These are phyloP conservation scores for Piezodorus guildinii DNA, from an alignment of 1,140 invertebrate genomes.

Conservation along the genomic window DNA sequence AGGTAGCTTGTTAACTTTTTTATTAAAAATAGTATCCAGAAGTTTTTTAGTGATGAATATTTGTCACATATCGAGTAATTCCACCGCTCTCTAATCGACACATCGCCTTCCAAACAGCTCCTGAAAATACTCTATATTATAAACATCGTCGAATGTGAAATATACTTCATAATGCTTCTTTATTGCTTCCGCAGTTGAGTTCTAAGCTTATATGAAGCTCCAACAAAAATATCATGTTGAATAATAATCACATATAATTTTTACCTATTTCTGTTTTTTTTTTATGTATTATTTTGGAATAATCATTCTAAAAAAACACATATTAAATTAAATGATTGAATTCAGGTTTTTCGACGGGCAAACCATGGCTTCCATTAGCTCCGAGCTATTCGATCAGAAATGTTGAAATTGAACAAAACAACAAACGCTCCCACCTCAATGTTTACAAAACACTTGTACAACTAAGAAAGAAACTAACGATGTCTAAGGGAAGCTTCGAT, in stretches of 20 bases:
- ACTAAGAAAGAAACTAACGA: constrained; percentile 1
- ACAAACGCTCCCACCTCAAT: constrained; percentile 5
- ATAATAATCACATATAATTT: neutral
- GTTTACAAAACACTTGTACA: constrained; percentile 13
- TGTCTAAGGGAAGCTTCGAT: neutral
- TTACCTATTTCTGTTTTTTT: neutral
- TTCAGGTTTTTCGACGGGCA: constrained; percentile 4
- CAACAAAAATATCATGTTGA: neutral
- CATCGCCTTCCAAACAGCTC: too few species aligned
- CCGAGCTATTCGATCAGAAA: neutral
- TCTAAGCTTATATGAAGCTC: neutral
- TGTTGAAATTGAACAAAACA: neutral
- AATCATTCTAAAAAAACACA: neutral
- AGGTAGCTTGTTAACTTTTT: too few species aligned
- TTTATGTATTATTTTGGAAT: neutral
- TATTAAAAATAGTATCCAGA: too few species aligned
- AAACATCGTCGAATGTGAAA: too few species aligned
- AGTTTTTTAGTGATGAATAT: too few species aligned
- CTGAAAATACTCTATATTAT: too few species aligned
- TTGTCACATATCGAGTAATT: too few species aligned
- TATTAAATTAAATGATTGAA: neutral
- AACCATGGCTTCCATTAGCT: constrained; percentile 9
- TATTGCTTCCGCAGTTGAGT: neutral
- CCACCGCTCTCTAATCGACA: too few species aligned
- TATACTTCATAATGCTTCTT: neutral